Conservation (phyloP, 2,113 vertebrate species). For the Xiphorhynchus elegans region DNA sequence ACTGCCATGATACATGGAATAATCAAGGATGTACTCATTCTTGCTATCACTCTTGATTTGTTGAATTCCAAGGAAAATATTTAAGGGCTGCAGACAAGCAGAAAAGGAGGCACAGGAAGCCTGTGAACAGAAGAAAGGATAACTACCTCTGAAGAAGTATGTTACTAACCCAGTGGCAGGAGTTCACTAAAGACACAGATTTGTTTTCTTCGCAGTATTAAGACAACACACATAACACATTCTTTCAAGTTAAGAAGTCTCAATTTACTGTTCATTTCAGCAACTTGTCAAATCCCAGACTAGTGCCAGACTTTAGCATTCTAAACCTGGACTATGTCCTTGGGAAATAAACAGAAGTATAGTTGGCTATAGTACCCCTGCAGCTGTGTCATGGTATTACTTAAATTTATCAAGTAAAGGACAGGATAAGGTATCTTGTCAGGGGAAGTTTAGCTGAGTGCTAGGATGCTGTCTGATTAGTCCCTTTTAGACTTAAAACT, state of each 20-base stretch:
- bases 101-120: neutral
- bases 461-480: neutral
- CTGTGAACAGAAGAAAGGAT: neutral
- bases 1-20: neutral
- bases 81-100: neutral
- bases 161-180: neutral
- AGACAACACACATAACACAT: neutral
- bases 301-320: neutral
- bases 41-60: neutral
- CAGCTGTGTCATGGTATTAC: neutral
- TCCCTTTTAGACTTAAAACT: neutral
- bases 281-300: neutral
- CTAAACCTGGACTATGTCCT: neutral
- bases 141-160: neutral
- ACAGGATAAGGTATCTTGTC: neutral
- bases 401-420: neutral
- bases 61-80: neutral
- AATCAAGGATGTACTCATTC: neutral
- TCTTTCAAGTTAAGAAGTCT: neutral
- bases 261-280: neutral
- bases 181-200: neutral
- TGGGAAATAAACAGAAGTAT: neutral
- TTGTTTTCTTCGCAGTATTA: neutral
- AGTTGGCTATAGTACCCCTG: neutral
- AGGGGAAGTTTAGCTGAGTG: neutral